phyloP scores from a whole-genome alignment of 1,140 invertebrate species.

The Ridgeia piscesae region DNA sequence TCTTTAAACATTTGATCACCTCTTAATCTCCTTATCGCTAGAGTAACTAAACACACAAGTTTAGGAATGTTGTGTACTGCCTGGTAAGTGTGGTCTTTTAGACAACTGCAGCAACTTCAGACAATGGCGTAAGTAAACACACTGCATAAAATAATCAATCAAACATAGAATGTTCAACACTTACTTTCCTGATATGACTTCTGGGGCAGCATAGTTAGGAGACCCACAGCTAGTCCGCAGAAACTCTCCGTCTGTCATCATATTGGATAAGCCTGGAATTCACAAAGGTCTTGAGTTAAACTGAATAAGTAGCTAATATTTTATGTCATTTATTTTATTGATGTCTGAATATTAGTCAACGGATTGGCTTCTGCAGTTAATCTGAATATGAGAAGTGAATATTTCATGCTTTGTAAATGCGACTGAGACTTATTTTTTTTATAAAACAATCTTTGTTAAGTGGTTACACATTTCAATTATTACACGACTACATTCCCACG shows the following conservation, averaged over 20 bases:
- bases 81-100: too few relatives aligned
- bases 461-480: background rate
- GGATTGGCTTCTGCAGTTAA: background rate
- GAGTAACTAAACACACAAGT: too few relatives aligned
- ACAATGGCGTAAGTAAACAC: background rate
- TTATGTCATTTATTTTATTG: too few relatives aligned
- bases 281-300: background rate
- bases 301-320: too few relatives aligned
- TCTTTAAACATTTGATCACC: too few relatives aligned
- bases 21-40: too few relatives aligned
- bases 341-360: too few relatives aligned
- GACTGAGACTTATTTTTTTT: background rate
- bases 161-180: constrained; percentile 35
- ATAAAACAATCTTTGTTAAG: background rate
- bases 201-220: constrained; percentile 99
- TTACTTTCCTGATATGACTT: constrained; percentile 96
- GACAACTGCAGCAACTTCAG: background rate
- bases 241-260: constrained; percentile 99
- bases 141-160: too few relatives aligned
- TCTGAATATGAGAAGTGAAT: background rate
- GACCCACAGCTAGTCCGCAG: constrained; percentile 97
- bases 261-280: constrained; percentile 85
- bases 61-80: too few relatives aligned
- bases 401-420: background rate
- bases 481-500: background rate